Percentiles rank a stretch among this genome's conserved stretches.
Evolutionary conservation across 2,888 invertebrate genomes (phyloP).

Genomic region (Hedya salicella): DNA sequence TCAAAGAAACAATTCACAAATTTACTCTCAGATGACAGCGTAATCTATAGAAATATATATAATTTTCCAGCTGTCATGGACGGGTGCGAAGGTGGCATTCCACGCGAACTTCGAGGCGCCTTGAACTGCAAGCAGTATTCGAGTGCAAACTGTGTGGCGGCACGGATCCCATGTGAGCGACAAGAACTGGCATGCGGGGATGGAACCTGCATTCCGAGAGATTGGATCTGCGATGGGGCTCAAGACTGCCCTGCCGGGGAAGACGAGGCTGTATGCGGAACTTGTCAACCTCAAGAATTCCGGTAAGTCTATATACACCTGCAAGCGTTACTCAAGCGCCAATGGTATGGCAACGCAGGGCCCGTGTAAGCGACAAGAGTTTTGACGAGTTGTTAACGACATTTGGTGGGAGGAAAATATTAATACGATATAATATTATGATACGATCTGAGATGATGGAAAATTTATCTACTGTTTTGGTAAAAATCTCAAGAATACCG

Average conservation of each 20-base stretch:
- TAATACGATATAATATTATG: too few relatives aligned
- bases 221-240: slow-evolving; percentile 87
- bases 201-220: slow-evolving; percentile 85
- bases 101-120: slow-evolving; percentile 81
- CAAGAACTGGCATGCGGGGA: slow-evolving; percentile 86
- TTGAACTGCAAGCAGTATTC: slow-evolving; percentile 87
- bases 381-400: too few relatives aligned
- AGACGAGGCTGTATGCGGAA: slow-evolving; percentile 84
- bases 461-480: too few relatives aligned
- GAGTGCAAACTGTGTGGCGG: slow-evolving; percentile 83
- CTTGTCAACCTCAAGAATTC: slow-evolving; percentile 69
- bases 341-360: too few relatives aligned
- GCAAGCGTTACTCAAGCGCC: too few relatives aligned
- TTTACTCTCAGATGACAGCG: too few relatives aligned
- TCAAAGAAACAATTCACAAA: not conserved
- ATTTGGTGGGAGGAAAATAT: too few relatives aligned
- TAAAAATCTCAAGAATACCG: too few relatives aligned
- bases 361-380: too few relatives aligned
- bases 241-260: slow-evolving; percentile 86
- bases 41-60: not conserved
- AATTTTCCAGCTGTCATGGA: slow-evolving; percentile 84
- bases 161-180: slow-evolving; percentile 75
- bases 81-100: slow-evolving; percentile 85
- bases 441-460: too few relatives aligned
- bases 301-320: slow-evolving; percentile 60